These are phyloP conservation scores for Zaprionus inermis DNA, from an alignment of 1,140 invertebrate species.

Conservation along the genomic window DNA sequence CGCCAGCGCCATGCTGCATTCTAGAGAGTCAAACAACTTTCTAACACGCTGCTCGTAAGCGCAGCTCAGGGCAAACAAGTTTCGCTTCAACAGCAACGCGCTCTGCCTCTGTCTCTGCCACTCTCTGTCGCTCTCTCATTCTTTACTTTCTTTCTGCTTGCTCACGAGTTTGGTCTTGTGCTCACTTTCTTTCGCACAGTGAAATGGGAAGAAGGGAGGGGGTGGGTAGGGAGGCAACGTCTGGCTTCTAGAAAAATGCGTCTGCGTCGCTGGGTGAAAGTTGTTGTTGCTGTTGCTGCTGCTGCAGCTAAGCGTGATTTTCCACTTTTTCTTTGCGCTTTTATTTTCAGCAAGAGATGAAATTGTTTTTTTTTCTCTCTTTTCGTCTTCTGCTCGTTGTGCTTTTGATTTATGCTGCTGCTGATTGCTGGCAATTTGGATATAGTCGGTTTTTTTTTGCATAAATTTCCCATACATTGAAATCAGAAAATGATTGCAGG, in stretches of 20 bases:
- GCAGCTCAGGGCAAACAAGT: constrained; percentile 40
- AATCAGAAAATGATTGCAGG: constrained; percentile 42
- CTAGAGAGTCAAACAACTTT: constrained; percentile 50
- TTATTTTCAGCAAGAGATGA: constrained; percentile 9
- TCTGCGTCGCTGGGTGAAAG: constrained; percentile 62
- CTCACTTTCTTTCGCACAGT: constrained; percentile 50
- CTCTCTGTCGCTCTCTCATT: constrained; percentile 3
- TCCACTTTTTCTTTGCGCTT: constrained; percentile 70
- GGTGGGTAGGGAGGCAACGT: background rate
- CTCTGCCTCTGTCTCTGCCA: no score
- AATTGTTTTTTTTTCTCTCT: constrained; percentile 21
- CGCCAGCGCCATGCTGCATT: constrained; percentile 29
- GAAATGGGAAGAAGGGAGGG: no score
- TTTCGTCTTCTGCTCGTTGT: constrained; percentile 13
- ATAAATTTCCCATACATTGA: constrained; percentile 63
- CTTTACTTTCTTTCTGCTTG: constrained; percentile 39
- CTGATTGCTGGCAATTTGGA: constrained; percentile 69
- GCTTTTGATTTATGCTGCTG: constrained; percentile 63
- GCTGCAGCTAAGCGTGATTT: constrained; percentile 67
- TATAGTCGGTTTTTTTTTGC: constrained; percentile 37
- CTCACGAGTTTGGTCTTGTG: constrained; percentile 13
- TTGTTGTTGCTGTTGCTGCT: constrained; percentile 55
- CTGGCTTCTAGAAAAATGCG: constrained; percentile 6
- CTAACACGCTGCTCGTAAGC: constrained; percentile 42
- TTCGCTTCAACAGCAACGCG: constrained; percentile 22